Evolutionary conservation across 2,888 invertebrate species (phyloP).

Genomic region (Chymomyza fuscimana): DNA sequence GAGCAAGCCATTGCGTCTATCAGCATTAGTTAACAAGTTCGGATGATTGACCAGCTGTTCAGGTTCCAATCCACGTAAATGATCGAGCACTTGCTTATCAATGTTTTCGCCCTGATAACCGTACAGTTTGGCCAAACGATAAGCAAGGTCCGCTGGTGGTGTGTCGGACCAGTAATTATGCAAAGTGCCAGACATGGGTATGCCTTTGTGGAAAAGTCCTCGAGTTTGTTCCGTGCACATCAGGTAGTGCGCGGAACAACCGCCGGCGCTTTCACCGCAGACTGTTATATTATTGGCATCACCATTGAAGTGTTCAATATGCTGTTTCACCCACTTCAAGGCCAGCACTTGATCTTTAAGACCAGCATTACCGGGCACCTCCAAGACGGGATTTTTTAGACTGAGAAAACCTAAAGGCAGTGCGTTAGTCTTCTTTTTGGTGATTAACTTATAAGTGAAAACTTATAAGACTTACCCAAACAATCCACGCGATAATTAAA

Average conservation of each 20-base stretch:
- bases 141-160: slow-evolving; percentile 64
- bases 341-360: slow-evolving; percentile 81
- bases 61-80: slow-evolving; percentile 72
- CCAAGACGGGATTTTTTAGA: slow-evolving; percentile 79
- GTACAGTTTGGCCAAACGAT: slow-evolving; percentile 71
- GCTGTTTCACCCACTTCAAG: slow-evolving; percentile 80
- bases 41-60: slow-evolving; percentile 59
- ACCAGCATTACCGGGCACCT: slow-evolving; percentile 81
- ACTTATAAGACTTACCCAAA: slow-evolving; percentile 57
- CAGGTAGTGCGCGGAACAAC: slow-evolving; percentile 80
- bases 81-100: slow-evolving; percentile 76
- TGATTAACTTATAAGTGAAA: slow-evolving; percentile 17
- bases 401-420: slow-evolving; percentile 80
- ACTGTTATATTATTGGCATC: slow-evolving; percentile 81
- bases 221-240: slow-evolving; percentile 80
- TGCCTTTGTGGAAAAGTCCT: slow-evolving; percentile 77
- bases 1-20: slow-evolving; percentile 60
- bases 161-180: slow-evolving; percentile 72
- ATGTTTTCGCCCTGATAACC: slow-evolving; percentile 75
- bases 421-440: neutral
- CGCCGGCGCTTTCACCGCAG: slow-evolving; percentile 81
- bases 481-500: slow-evolving; percentile 80
- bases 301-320: slow-evolving; percentile 80
- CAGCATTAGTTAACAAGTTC: slow-evolving; percentile 63
- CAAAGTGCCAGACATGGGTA: slow-evolving; percentile 75